These are phyloP conservation scores for Peromyscus eremicus DNA, from an alignment of 2,797 vertebrate species.

Conservation along the genomic window DNA sequence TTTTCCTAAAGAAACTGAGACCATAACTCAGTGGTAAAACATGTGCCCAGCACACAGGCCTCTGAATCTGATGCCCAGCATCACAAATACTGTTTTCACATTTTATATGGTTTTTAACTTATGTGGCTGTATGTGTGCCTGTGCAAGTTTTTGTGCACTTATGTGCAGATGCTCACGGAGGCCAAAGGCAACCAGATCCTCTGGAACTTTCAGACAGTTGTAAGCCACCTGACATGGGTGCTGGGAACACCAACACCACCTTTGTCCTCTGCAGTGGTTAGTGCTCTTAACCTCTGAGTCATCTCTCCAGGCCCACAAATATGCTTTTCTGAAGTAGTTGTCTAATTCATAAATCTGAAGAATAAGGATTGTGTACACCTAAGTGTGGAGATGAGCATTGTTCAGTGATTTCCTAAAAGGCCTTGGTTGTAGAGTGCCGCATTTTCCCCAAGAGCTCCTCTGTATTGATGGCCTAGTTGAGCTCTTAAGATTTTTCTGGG, in stretches of 20 bases:
- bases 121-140: not conserved
- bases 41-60: not conserved
- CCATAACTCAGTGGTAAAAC: too few relatives aligned
- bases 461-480: not conserved
- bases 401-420: not conserved
- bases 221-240: not conserved
- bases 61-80: not conserved
- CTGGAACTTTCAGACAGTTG: not conserved
- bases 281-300: not conserved
- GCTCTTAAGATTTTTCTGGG: constrained; percentile 1
- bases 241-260: not conserved
- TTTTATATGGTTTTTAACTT: not conserved
- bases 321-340: not conserved
- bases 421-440: not conserved
- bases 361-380: not conserved
- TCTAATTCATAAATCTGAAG: constrained; percentile 45
- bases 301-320: not conserved
- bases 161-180: not conserved
- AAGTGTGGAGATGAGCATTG: not conserved
- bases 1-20: not conserved
- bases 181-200: not conserved
- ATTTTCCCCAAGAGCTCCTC: not conserved
- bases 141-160: not conserved
- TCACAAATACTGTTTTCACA: not conserved
- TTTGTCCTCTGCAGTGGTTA: too few relatives aligned